Evolutionary conservation across 2,113 vertebrate species (phyloP).

Genomic region (Phocoena sinus): DNA sequence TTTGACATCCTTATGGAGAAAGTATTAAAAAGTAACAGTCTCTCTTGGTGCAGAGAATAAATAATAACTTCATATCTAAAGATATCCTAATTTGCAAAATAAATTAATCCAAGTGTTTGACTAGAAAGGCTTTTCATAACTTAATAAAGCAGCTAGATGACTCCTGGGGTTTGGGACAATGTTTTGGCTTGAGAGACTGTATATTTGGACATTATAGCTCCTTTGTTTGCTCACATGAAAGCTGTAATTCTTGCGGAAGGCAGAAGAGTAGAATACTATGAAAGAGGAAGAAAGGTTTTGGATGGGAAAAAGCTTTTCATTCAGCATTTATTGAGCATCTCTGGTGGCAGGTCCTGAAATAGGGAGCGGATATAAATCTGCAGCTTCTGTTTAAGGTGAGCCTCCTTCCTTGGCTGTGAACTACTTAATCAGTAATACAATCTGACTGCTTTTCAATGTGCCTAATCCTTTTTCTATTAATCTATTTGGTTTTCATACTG

Average conservation of each 20-base stretch:
- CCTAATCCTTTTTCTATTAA: not conserved
- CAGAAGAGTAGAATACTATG: not conserved
- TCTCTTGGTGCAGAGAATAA: conserved; percentile 14
- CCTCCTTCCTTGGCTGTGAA: not conserved
- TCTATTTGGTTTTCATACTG: conserved; percentile 38
- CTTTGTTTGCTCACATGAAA: not conserved
- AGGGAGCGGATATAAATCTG: not conserved
- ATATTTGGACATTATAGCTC: not conserved
- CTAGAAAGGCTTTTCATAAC: not conserved
- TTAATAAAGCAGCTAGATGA: not conserved
- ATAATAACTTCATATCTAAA: conserved; percentile 33
- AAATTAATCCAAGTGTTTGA: not conserved
- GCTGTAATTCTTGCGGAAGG: not conserved
- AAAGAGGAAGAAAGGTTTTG: not conserved
- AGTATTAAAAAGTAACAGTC: conserved; percentile 1
- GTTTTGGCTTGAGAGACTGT: not conserved
- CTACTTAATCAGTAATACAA: not conserved
- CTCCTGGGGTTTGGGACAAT: not conserved
- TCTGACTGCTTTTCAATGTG: not conserved
- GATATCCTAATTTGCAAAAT: not conserved
- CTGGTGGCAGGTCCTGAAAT: not conserved
- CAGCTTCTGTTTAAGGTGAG: conserved; percentile 2
- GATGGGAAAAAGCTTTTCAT: not conserved
- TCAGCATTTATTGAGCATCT: not conserved
- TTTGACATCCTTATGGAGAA: conserved; percentile 33